These are phyloP conservation scores for Acanthoscelides obtectus DNA, from an alignment of 2,888 invertebrate genomes.

Conservation along the genomic window DNA sequence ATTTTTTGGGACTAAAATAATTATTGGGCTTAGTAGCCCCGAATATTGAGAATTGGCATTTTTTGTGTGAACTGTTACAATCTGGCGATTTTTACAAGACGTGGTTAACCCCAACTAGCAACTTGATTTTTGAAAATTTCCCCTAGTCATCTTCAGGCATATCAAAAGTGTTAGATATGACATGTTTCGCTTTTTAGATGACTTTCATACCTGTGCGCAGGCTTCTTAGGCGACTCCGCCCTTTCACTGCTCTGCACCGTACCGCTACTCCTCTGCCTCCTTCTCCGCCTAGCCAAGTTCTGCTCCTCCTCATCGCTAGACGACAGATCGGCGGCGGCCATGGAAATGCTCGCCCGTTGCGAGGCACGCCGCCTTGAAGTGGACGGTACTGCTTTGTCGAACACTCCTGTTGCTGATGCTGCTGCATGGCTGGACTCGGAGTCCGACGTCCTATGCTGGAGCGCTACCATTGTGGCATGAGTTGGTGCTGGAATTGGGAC, in stretches of 20 bases:
- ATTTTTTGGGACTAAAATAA: too few relatives aligned
- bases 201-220: background rate
- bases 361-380: background rate
- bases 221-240: background rate
- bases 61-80: too few relatives aligned
- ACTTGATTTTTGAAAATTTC: too few relatives aligned
- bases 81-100: too few relatives aligned
- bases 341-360: background rate
- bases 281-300: constrained; percentile 25
- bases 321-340: background rate
- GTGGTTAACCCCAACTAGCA: too few relatives aligned
- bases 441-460: constrained; percentile 32
- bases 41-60: too few relatives aligned
- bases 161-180: too few relatives aligned
- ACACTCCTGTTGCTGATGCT: too few relatives aligned
- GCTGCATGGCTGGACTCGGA: constrained; percentile 26
- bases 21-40: too few relatives aligned
- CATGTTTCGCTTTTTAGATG: too few relatives aligned
- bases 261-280: constrained; percentile 20
- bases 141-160: too few relatives aligned
- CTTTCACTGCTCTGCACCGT: background rate
- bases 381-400: background rate
- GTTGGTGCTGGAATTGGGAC: constrained; percentile 27
- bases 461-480: constrained; percentile 20
- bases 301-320: constrained; percentile 3